A percentile compares a stretch with the other conserved stretches of the same genome.
Evolutionary conservation across 1,140 invertebrate genomes (phyloP).

Genomic region (Procambarus clarkii): DNA sequence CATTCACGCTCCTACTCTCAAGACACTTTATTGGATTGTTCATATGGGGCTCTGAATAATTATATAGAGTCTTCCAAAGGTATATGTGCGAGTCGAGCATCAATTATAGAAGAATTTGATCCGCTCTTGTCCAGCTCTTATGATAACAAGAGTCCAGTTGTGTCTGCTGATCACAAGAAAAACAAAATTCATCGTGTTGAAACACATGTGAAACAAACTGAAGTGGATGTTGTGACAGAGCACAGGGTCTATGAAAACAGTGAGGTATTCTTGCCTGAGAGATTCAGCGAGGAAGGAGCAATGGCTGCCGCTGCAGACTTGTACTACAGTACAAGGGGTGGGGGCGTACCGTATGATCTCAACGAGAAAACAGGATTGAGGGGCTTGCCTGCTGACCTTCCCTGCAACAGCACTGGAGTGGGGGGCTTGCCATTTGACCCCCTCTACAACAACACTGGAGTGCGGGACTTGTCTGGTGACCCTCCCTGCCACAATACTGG

Average conservation of each 20-base stretch:
- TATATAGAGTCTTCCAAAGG: not conserved
- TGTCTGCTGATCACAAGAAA: not conserved
- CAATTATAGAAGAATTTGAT: slow-evolving; percentile 59
- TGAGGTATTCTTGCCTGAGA: not conserved
- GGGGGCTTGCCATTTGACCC: too few relatives aligned
- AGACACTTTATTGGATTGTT: slow-evolving; percentile 40
- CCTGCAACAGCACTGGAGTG: not conserved
- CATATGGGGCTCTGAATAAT: slow-evolving; percentile 27
- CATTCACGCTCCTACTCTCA: slow-evolving; percentile 35
- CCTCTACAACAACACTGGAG: too few relatives aligned
- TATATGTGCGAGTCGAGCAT: slow-evolving; percentile 26
- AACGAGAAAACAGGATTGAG: not conserved
- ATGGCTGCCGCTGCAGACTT: too few relatives aligned
- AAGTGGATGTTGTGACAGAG: not conserved
- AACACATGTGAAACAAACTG: not conserved
- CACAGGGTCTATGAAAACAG: not conserved
- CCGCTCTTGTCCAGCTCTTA: not conserved
- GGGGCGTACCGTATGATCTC: not conserved
- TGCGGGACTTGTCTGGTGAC: not conserved
- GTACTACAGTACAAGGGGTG: not conserved
- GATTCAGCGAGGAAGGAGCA: too few relatives aligned
- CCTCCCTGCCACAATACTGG: too few relatives aligned
- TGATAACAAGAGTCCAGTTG: not conserved
- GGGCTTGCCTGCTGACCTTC: not conserved
- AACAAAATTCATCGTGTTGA: not conserved